Evolutionary conservation across 2,888 invertebrate species (phyloP), one percentile per base, ranked within the genome.

Genomic region (Dasysyrphus tricinctus): DNA sequence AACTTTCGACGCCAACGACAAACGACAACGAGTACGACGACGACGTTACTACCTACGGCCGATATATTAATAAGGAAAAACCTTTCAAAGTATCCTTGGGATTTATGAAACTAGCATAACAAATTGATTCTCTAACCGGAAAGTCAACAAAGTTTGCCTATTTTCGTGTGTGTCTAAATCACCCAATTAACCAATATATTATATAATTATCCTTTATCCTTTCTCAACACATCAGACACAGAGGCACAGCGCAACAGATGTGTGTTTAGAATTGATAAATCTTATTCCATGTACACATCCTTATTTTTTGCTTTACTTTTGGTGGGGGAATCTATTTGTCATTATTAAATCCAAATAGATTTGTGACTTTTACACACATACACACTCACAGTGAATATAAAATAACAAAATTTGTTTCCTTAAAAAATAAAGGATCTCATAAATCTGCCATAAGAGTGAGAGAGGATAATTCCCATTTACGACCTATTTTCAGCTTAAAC

Each of bases 271-370:
- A 57, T 72, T 72, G 57, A 57, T 72, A 56, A 76, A 77, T 76
- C 61, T 67, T 54, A 69, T 69, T 54, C n/a, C 29, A 42, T 37
- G 39, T 39, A n/a, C 16, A 59, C 16, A 47, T 37, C 39, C 54
- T n/a, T 24, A 39, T 34, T 29, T 47, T 9, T 24, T 14, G 6
- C 11, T 51, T 6, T 29, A 3, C n/a, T 32, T 32, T 51, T 32
- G 14, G 12, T 7, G 3, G 7, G 19, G 32, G 39, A 56, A 83
- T 70, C 70, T 70, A 70, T 75, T 83, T 78, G 84, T 84, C 84
- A 73, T 85, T 76, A 83, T 77, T 59, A 67, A 57, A 73, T 67
- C 72, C n/a, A 51, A 82, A 77, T 59, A 82, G 49, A 76, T 67
- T 61, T 73, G 51, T 42, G 70, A 57, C 76, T 70, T 56, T 8